Conservation (phyloP, 2,888 invertebrate genomes). For the Tanytarsus gracilentus region DNA sequence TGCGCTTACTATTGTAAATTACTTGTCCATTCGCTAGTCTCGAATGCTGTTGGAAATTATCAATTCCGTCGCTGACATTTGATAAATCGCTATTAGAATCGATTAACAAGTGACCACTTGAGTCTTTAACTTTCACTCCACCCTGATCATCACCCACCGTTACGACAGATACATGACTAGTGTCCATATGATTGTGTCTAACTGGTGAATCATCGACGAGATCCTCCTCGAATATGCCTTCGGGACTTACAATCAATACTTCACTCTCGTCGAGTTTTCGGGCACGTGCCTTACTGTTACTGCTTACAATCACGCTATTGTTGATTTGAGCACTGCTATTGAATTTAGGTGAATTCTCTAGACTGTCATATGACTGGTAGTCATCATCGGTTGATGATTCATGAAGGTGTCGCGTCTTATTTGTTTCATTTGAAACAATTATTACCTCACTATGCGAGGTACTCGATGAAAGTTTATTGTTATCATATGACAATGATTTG, state of each 20-base stretch:
- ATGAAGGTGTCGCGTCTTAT: constrained; percentile 54
- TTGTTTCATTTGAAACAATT: constrained; percentile 69
- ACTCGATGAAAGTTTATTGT: constrained; percentile 29
- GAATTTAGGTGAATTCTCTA: constrained; percentile 48
- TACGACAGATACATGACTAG: constrained; percentile 85
- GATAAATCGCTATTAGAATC: constrained; percentile 36
- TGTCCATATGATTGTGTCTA: constrained; percentile 52
- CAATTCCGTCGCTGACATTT: constrained; percentile 31
- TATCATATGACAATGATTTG: constrained; percentile 14
- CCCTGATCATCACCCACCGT: constrained; percentile 66
- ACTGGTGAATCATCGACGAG: constrained; percentile 45
- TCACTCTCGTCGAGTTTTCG: constrained; percentile 79
- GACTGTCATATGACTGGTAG: constrained; percentile 64
- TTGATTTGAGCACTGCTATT: constrained; percentile 32
- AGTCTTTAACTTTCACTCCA: constrained; percentile 63
- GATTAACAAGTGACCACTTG: constrained; percentile 41
- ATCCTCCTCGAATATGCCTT: constrained; percentile 51
- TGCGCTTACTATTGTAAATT: constrained; percentile 35
- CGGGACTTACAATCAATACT: constrained; percentile 70
- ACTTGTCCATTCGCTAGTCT: constrained; percentile 46
- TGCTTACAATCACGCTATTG: constrained; percentile 38
- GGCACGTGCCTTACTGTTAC: constrained; percentile 38
- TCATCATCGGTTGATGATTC: constrained; percentile 70
- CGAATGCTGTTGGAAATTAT: constrained; percentile 32
- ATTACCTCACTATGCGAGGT: constrained; percentile 75